phyloP scores from a whole-genome alignment of 2,888 invertebrate genomes.

The Drosophila phalerata region DNA sequence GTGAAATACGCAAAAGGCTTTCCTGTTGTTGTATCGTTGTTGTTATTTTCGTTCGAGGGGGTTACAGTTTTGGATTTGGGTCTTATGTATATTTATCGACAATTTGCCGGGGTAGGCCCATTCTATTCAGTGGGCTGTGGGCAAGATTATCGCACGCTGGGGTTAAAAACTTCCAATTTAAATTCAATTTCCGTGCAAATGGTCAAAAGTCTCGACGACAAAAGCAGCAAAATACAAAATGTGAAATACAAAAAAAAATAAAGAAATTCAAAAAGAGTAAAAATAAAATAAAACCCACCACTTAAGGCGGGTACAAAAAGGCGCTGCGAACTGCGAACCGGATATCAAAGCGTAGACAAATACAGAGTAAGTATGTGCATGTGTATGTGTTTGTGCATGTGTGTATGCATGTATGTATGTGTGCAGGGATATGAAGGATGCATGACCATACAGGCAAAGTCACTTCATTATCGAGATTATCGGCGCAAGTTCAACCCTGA shows the following conservation, averaged over 20 bases:
- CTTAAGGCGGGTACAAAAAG: constrained; percentile 71
- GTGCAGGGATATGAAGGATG: constrained; percentile 61
- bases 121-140: constrained; percentile 37
- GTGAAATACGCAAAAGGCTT: constrained; percentile 45
- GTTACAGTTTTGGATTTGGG: constrained; percentile 41
- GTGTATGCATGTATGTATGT: constrained; percentile 34
- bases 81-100: constrained; percentile 69
- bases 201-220: constrained; percentile 80
- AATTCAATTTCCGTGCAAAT: constrained; percentile 84
- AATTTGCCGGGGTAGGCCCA: constrained; percentile 53
- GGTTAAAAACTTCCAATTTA: constrained; percentile 83
- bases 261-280: constrained; percentile 18
- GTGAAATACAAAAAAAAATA: constrained; percentile 42
- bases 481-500: constrained; percentile 81
- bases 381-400: constrained; percentile 1
- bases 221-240: constrained; percentile 52
- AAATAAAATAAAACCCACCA: constrained; percentile 71
- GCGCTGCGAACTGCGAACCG: constrained; percentile 67
- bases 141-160: constrained; percentile 78
- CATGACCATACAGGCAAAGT: constrained; percentile 80
- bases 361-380: constrained; percentile 36
- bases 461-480: constrained; percentile 83
- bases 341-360: constrained; percentile 74
- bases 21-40: constrained; percentile 4
- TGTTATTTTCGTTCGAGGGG: constrained; percentile 18